phyloP scores from a whole-genome alignment of 2,888 invertebrate species.

The Chymomyza fuscimana region DNA sequence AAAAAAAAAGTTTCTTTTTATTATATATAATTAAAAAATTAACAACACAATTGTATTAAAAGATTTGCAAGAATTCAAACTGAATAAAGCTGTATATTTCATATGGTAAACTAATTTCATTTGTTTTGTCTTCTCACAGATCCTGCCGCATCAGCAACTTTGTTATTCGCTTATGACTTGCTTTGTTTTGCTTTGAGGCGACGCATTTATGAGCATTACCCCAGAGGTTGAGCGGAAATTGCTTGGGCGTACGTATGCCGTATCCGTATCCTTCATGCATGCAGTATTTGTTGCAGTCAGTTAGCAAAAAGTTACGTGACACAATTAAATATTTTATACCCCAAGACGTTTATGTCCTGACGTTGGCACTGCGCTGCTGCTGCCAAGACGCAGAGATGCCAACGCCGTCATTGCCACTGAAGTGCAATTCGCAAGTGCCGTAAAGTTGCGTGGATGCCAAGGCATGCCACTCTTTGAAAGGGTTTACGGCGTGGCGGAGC shows the following conservation, averaged over 20 bases:
- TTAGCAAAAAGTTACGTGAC: constrained; percentile 73
- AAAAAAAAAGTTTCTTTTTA: constrained; percentile 38
- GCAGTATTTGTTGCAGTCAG: constrained; percentile 46
- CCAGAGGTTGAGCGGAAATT: constrained; percentile 41
- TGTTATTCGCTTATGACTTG: too few relatives aligned
- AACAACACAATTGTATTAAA: constrained; percentile 57
- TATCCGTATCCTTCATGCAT: background rate
- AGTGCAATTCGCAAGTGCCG: constrained; percentile 70
- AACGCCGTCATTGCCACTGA: constrained; percentile 50
- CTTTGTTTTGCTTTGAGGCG: constrained; percentile 50
- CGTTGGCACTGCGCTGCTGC: constrained; percentile 2
- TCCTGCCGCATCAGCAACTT: constrained; percentile 13
- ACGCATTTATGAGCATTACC: constrained; percentile 29
- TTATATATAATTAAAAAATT: constrained; percentile 42
- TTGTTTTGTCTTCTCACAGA: constrained; percentile 18
- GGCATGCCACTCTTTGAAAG: constrained; percentile 18
- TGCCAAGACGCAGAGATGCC: constrained; percentile 10
- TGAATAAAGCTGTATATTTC: constrained; percentile 73
- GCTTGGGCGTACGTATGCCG: constrained; percentile 1
- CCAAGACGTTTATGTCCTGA: constrained; percentile 66
- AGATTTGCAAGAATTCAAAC: constrained; percentile 35
- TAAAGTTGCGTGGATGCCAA: constrained; percentile 2
- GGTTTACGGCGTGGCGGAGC: constrained; percentile 19
- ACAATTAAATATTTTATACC: constrained; percentile 73
- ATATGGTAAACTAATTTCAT: constrained; percentile 55